Evolutionary conservation across 2,888 invertebrate species (phyloP), one percentile per base, ranked within the genome.

Genomic region (Brachyptera putata): DNA sequence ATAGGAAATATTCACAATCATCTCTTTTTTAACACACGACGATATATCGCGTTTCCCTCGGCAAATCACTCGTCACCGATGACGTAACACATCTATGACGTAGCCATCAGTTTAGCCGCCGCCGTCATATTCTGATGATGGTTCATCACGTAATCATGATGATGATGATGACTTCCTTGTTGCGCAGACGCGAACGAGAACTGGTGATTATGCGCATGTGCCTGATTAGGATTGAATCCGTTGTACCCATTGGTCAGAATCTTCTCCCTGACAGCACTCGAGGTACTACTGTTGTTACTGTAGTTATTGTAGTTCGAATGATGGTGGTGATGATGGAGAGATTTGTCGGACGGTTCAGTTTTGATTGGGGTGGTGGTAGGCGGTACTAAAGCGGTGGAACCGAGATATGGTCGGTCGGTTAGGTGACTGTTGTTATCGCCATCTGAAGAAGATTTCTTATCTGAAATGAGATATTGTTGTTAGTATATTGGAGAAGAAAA

Each of bases 61-160:
- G n/a, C n/a, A n/a, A n/a, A n/a, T n/a, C n/a, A n/a, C n/a, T n/a
- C n/a, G n/a, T n/a, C n/a, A n/a, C n/a, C n/a, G n/a, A n/a, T n/a
- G n/a, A n/a, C n/a, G n/a, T n/a, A n/a, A n/a, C n/a, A n/a, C n/a
- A n/a, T n/a, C 57, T 86, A 90, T 74, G 90, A 89, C 60, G 89
- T 88, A 11, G 90, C 90, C 84, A 91, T 87, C 64, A 90, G 78
- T 73, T 90, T 90, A 60, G 90, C 89, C 62, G 90, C 87, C 64
- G 89, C 88, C 39, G 89, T 89, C 65, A 90, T 89, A 77, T 89
- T 89, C 71, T 90, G 89, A 73, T 90, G 90, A 75, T 90, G 90
- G 75, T 89, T 58, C 43, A 60, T 56, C 26, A 64, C 61, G 53
- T 63, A 63, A 36, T 56, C 50, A 41, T 57, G 30, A 4, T 57